Base-by-base conservation (phyloP, 2,888 invertebrate species). In the Sthenelais limicola region DNA sequence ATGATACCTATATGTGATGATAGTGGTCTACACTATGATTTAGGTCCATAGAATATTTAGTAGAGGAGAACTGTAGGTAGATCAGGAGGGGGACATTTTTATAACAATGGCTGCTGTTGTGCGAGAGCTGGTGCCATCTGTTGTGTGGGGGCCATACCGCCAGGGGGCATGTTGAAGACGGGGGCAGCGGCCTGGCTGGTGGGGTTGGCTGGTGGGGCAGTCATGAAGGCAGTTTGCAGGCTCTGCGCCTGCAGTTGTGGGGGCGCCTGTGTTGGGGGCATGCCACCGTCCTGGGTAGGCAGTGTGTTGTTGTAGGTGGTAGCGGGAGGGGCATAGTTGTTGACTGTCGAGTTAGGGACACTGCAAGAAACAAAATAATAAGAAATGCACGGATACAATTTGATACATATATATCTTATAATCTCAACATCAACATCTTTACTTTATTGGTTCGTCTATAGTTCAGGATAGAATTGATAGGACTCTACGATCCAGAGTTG, bases 51-150 rank as follows among this genome's bases (percentile, higher is more conserved):
- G n/a, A n/a, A n/a, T n/a, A n/a, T n/a, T n/a, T n/a, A n/a, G n/a
- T n/a, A n/a, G n/a, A n/a, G n/a, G n/a, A n/a, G n/a, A n/a, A n/a
- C n/a, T n/a, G n/a, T n/a, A n/a, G n/a, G n/a, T n/a, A n/a, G n/a
- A n/a, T n/a, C n/a, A n/a, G n/a, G n/a, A n/a, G 62, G 38, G 38
- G 18, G 33, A 56, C 35, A 3, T 24, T 35, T 43, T 68, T 68
- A 68, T 68, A 68, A 68, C 35, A 68, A 51, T 21, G 68, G 68
- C 52, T 68, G 66, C 24, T 66, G 68, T 52, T 68, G 68, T 5
- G 67, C n/a, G n/a, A n/a, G 67, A 1, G 47, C 47, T 67, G 67
- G 48, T 18, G 62, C 62, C 38, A 62, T 15, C 38, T 35, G 66
- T 26, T 67, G 67, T 1, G 67, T 15, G 18, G 30, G 18, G 21